phyloP scores from a whole-genome alignment of 2,888 invertebrate genomes.

The Altica lythri region DNA sequence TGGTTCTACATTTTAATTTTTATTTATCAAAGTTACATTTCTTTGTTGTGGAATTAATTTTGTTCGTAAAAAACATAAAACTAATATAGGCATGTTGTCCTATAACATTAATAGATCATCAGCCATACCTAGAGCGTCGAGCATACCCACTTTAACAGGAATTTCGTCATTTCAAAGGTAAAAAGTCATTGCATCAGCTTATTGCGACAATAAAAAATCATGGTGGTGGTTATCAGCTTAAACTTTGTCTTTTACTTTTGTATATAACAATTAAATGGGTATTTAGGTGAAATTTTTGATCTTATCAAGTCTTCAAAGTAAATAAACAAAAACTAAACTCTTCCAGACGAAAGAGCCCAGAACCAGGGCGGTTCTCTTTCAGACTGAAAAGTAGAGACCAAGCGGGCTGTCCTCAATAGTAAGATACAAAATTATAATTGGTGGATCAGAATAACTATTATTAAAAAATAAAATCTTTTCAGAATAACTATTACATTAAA shows the following conservation, averaged over 20 bases:
- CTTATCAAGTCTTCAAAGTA: too few species aligned
- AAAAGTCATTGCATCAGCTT: conserved; percentile 45
- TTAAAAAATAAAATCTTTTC: too few species aligned
- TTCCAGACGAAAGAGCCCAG: conserved; percentile 31
- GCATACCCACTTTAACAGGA: conserved; percentile 84
- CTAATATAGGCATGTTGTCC: conserved; percentile 49
- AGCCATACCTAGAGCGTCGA: conserved; percentile 87
- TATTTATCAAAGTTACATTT: neutral
- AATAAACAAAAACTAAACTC: conserved; percentile 5
- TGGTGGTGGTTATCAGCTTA: conserved; percentile 13
- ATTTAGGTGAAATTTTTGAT: too few species aligned
- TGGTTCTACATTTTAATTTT: neutral
- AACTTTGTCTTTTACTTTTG: too few species aligned
- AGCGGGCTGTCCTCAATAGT: conserved; percentile 5
- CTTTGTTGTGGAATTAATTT: conserved; percentile 16
- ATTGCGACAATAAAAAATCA: conserved; percentile 6
- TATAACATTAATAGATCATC: conserved; percentile 61
- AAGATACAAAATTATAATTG: conserved; percentile 15
- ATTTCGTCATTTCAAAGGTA: conserved; percentile 74
- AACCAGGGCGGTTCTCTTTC: conserved; percentile 27
- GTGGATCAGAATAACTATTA: neutral
- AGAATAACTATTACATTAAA: too few species aligned
- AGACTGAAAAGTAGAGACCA: conserved; percentile 30
- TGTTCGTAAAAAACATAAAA: conserved; percentile 23
- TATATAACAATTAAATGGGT: too few species aligned